Conservation (phyloP, 2,797 vertebrate genomes). For the Sebastes hubbsi region DNA sequence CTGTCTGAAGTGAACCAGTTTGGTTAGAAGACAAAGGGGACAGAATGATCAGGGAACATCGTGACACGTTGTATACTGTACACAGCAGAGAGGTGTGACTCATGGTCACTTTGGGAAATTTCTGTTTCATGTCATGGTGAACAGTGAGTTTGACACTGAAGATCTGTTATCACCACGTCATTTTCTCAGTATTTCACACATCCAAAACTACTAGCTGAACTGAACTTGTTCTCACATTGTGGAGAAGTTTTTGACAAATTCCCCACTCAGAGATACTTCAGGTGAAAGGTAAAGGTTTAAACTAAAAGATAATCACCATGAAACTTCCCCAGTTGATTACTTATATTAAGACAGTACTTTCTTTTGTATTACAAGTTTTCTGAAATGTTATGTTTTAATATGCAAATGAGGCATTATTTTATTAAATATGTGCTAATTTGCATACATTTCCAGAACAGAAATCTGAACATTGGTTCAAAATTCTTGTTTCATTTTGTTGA, state of each 20-base stretch:
- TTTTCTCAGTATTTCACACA: neutral
- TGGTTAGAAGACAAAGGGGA: neutral
- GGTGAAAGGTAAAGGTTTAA: neutral
- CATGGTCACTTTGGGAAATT: neutral
- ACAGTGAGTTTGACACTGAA: neutral
- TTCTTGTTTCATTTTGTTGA: too few species aligned
- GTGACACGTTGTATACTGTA: neutral
- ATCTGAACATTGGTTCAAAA: too few species aligned
- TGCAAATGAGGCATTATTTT: neutral
- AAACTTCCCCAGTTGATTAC: neutral
- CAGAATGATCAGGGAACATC: neutral
- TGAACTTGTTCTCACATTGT: neutral
- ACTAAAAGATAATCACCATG: neutral
- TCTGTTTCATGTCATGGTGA: neutral
- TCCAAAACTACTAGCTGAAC: neutral
- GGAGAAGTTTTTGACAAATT: neutral
- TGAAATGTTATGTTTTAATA: neutral
- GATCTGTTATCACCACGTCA: neutral
- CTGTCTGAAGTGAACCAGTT: conserved; percentile 19
- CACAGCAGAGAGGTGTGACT: neutral
- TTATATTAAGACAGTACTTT: neutral
- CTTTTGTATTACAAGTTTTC: too few species aligned
- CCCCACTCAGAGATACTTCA: neutral
- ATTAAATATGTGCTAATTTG: neutral
- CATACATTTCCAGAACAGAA: neutral